Base-by-base conservation (phyloP, 1,140 invertebrate genomes). In the Bilobella aurantiaca region DNA sequence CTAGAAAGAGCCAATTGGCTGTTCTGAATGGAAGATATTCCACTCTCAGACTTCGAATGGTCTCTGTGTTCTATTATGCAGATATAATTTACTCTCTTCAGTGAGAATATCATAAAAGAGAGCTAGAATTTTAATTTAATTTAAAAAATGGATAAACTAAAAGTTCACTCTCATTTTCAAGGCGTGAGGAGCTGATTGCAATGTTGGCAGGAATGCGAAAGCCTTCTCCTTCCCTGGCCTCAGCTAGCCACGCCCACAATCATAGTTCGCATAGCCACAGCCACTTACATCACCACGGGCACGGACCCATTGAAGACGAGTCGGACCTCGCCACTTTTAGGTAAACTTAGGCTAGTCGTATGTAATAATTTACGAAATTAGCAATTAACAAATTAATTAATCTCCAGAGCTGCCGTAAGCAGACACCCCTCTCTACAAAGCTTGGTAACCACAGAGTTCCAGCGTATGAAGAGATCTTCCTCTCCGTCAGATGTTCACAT, bases 251-350 rank as follows among this genome's bases (percentile, higher is more conserved):
- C 49, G 25, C 14, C 25, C 49, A 53, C n/a, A n/a, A n/a, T n/a
- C n/a, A n/a, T n/a, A n/a, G n/a, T 53, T 5, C 49, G 3, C 49
- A 53, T 53, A 23, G 14, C 8, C 49, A 53, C 18, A 18, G 8
- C 8, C 34, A 42, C 34, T 12, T 42, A 18, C 49, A 53, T 23
- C 49, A 53, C 21, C 49, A 53, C 23, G 21, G 49, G 3, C 49
- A 53, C 23, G 21, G 49, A 8, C 14, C 12, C 12, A 53, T 53
- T 53, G 49, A 53, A 8, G 49, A 53, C 12, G 49, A 53, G 23
- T 8, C 49, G 5, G 49, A 53, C 25, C 49, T 53, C 49, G 49
- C 49, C 23, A 53, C 49, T 23, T 53, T 53, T 53, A 53, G 49
- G 49, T 53, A 53, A 23, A 53, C 21, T 23, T 12, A 42, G 8